Evolutionary conservation across 1,140 invertebrate species (phyloP), one percentile per base, ranked within the genome.

Genomic region (Globodera ellingtonae): DNA sequence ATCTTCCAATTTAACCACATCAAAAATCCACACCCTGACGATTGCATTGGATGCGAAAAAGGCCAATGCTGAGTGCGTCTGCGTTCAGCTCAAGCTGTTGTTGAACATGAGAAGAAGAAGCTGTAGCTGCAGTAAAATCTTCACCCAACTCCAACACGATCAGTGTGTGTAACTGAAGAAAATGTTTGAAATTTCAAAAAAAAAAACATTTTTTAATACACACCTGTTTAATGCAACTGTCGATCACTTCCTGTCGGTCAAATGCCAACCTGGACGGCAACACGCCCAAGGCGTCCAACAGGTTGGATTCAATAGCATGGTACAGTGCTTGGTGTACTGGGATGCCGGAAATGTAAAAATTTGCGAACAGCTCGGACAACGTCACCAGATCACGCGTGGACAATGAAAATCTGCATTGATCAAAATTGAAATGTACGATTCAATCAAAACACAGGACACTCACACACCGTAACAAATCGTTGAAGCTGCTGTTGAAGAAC

Each of bases 351-450:
- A 46, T 24, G 48, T 79, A 56, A 52, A 70, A 78, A 6, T 44
- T 59, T 86, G 95, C 96, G 74, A 98, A 94, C 88, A 98, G 98
- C 82, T 94, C 91, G 0, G 96, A 93, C 95, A 96, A 98, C 0
- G 94, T 94, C 35, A 98, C 90, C 73, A 98, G 92, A 90, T 99
- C 97, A 87, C 97, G 92, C 69, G 98, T 94, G 84, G 94, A 98
- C 24, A 96, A 86, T n/a, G 89, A 87, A 59, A 84, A 86, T 72
- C 90, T 91, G 82, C 71, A 86, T 47, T 24, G 24, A 24, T 24
- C 24, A 24, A 24, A 24, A 24, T 24, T 0, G 1, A 24, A 24
- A 24, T 24, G 24, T 24, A 24, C 24, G 24, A 24, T 24, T 0
- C 24, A 24, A 24, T 24, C 15, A 35, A 75, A 6, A 56, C 10